Evolutionary conservation across 2,113 vertebrate species (phyloP).

Genomic region (Smithornis capensis): DNA sequence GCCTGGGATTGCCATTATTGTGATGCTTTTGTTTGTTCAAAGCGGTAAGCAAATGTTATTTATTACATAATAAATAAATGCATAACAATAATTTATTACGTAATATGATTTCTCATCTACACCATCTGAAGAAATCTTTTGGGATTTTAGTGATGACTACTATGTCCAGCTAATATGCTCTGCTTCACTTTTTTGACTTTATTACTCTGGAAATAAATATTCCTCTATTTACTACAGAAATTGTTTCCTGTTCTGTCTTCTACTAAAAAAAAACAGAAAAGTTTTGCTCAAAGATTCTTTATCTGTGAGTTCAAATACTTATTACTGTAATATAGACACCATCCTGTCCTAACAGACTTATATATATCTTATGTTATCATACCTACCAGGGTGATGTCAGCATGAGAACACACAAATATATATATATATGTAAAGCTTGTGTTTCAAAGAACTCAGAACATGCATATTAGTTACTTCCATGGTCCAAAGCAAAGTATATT

Average conservation of each 20-base stretch:
- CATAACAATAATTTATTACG: neutral
- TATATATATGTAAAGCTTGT: neutral
- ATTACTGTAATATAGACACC: neutral
- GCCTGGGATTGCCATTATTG: accelerated
- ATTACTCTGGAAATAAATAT: neutral
- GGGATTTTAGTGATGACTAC: neutral
- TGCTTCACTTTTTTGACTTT: neutral
- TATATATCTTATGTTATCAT: neutral
- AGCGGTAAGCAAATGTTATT: neutral
- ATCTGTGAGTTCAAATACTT: neutral
- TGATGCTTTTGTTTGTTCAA: neutral
- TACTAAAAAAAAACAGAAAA: neutral
- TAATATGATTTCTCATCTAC: neutral
- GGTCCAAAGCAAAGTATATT: neutral
- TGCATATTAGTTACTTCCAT: neutral
- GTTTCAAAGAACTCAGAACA: neutral
- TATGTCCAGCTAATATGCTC: neutral
- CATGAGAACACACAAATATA: neutral
- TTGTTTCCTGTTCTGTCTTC: neutral
- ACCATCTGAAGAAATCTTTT: neutral
- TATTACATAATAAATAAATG: neutral
- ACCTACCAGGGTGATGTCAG: neutral
- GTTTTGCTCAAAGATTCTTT: neutral
- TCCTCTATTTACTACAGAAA: neutral
- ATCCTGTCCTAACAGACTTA: neutral